Evolutionary conservation across 1,140 invertebrate species (phyloP), one percentile per base, ranked within the genome.

Genomic region (Drosophila busckii): DNA sequence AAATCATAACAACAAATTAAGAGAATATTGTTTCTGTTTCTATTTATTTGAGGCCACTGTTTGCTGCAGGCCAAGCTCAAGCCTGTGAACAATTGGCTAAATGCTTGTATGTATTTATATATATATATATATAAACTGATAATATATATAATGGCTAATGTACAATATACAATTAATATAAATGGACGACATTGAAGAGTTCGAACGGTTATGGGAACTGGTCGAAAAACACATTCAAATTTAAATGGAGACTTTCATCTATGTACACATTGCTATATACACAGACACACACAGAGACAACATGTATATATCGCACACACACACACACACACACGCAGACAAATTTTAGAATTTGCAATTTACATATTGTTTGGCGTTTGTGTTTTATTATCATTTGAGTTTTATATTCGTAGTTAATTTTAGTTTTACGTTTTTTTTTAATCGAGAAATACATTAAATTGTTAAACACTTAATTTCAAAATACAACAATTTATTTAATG

Each of bases 131-230:
- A 42, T 60, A 68, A 48, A 44, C 25, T n/a, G n/a, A n/a, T n/a
- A n/a, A n/a, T n/a, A n/a, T n/a, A n/a, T n/a, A n/a, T n/a, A n/a
- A n/a, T n/a, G n/a, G n/a, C 42, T 70, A 20, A 70, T 70, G 53
- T 64, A 70, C 68, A 70, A 45, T 16, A 26, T 53, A 50, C 46
- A 56, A 55, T 23, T 61, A 44, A 29, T 34, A 42, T 13, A 61
- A 61, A 23, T 69, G 65, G 65, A 69, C 65, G 65, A 62, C 50
- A 69, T 61, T 67, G 13, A 54, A 49, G 8, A 37, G 9, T n/a
- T 40, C 13, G 7, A 40, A 13, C 10, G 20, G 20, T n/a, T 15
- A 12, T 16, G n/a, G n/a, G n/a, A n/a, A n/a, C n/a, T n/a, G n/a
- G n/a, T n/a, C n/a, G n/a, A n/a, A n/a, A n/a, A n/a, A 45, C n/a